A percentile compares a stretch with the other conserved stretches of the same genome.
Conservation (phyloP, 2,797 vertebrate genomes). For the Amniataba percoides region DNA sequence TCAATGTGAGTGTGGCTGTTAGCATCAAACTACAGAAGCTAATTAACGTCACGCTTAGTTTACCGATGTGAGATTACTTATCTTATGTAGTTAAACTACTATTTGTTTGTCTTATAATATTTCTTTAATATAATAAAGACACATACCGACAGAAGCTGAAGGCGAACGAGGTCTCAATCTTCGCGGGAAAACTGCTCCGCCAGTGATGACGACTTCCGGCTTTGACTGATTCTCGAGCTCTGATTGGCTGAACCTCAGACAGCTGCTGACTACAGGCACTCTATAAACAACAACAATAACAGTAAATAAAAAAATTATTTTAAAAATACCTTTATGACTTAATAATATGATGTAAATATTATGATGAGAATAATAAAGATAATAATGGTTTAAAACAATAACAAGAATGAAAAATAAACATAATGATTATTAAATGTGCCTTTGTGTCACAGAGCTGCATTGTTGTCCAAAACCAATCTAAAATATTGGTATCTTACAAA, state of each 20-base stretch:
- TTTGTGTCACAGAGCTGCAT: no score
- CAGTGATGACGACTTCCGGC: constrained; percentile 71
- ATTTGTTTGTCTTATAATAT: accelerated
- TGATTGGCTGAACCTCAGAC: constrained; percentile 61
- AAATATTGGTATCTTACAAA: background rate
- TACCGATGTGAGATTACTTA: background rate
- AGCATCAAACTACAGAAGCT: background rate
- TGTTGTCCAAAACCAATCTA: no score
- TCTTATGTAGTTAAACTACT: accelerated
- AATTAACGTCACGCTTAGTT: background rate
- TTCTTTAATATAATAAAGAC: accelerated
- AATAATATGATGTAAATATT: no score
- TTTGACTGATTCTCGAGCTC: background rate
- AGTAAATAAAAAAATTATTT: no score
- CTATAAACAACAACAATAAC: background rate
- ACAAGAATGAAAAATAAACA: no score
- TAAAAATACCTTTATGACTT: no score
- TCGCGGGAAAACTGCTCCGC: constrained; percentile 61
- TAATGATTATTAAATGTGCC: no score
- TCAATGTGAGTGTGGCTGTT: background rate
- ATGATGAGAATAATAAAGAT: no score
- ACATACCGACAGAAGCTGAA: background rate
- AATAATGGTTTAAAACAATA: no score
- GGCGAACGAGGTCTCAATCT: constrained; percentile 18
- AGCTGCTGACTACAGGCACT: background rate